phyloP scores from a whole-genome alignment of 2,113 vertebrate genomes.

The Calyptommatus sinebrachiatus region DNA sequence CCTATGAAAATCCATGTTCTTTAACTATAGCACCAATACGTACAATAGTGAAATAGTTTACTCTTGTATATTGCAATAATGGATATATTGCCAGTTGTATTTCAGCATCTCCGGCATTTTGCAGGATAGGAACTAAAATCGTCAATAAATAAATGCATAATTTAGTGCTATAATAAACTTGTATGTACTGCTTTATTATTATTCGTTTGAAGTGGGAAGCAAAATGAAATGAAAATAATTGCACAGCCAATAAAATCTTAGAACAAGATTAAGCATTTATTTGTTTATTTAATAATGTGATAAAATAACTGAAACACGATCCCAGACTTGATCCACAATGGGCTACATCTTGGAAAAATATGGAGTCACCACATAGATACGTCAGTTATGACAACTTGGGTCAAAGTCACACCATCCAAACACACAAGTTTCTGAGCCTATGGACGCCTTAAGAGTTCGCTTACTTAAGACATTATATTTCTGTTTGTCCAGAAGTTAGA shows the following conservation, averaged over 20 bases:
- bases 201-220: background rate
- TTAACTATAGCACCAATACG: background rate
- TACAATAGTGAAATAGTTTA: background rate
- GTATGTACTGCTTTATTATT: background rate
- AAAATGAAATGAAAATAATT: background rate
- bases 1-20: background rate
- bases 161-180: background rate
- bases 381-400: too few species aligned
- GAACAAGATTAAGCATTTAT: background rate
- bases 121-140: background rate
- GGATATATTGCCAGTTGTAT: background rate
- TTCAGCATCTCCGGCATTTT: background rate
- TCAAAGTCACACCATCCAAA: too few species aligned
- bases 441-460: too few species aligned
- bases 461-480: background rate
- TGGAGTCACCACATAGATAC: too few species aligned
- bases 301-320: too few species aligned
- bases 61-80: background rate
- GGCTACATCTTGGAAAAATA: too few species aligned
- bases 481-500: conserved; percentile 19
- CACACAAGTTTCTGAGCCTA: too few species aligned
- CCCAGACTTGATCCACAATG: too few species aligned
- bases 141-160: background rate
- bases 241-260: background rate
- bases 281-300: too few species aligned